These are phyloP conservation scores for Hyperoplus immaculatus DNA, from an alignment of 2,797 vertebrate genomes.

Conservation along the genomic window DNA sequence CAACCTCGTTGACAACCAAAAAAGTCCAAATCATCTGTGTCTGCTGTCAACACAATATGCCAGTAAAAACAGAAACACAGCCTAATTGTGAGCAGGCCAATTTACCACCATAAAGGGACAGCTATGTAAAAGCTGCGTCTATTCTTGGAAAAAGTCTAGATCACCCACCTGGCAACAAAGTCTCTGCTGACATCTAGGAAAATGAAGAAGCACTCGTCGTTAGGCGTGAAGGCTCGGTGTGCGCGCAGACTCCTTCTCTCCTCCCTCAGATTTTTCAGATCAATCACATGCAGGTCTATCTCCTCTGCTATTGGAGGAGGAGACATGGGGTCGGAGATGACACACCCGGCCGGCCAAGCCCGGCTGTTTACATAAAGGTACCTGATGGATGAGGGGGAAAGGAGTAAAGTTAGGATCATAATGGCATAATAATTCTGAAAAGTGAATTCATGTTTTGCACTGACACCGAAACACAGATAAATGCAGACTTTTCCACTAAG, in stretches of 20 bases:
- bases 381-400: constrained; percentile 74
- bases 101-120: neutral
- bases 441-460: neutral
- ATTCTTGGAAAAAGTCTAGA: neutral
- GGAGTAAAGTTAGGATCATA: too few relatives aligned
- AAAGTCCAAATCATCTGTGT: too few relatives aligned
- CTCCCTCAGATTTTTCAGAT: constrained; percentile 95
- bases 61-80: neutral
- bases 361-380: constrained; percentile 98
- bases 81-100: neutral
- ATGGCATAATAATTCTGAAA: neutral
- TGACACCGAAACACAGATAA: neutral
- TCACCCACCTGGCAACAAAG: constrained; percentile 94
- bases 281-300: constrained; percentile 96
- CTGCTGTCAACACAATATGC: neutral
- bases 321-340: constrained; percentile 96
- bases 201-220: constrained; percentile 98
- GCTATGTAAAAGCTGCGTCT: neutral
- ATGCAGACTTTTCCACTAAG: neutral
- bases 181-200: constrained; percentile 97
- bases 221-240: constrained; percentile 95
- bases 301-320: constrained; percentile 97
- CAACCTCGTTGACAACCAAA: neutral
- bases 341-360: constrained; percentile 92
- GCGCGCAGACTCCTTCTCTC: constrained; percentile 92